A percentile compares a stretch with the other conserved stretches of the same genome.
Conservation (phyloP, 1,140 invertebrate genomes). For the Apis florea region DNA sequence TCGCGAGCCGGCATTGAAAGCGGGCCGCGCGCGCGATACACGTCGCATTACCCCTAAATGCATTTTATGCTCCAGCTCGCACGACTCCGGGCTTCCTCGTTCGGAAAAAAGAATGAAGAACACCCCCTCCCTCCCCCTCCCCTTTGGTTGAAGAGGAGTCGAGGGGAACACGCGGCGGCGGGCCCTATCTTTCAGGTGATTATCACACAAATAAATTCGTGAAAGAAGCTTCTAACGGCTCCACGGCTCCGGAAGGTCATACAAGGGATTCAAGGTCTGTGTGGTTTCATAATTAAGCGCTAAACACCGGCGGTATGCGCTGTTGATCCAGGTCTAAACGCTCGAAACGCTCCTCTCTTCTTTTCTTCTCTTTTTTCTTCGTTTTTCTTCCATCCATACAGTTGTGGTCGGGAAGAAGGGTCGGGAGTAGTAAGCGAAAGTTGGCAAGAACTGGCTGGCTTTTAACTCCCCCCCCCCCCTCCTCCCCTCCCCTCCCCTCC, state of each 20-base stretch:
- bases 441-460: background rate
- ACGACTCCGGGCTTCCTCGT: slow-evolving; percentile 48
- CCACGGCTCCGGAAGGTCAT: slow-evolving; percentile 59
- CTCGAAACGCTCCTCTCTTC: background rate
- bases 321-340: slow-evolving; percentile 22
- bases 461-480: background rate
- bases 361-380: background rate
- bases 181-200: slow-evolving; percentile 71
- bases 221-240: slow-evolving; percentile 68
- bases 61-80: slow-evolving; percentile 58
- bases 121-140: background rate
- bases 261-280: slow-evolving; percentile 48
- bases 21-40: slow-evolving; percentile 57
- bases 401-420: too few species aligned
- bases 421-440: background rate
- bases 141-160: slow-evolving; percentile 30
- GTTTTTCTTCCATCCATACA: background rate
- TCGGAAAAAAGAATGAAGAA: slow-evolving; percentile 55
- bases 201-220: slow-evolving; percentile 76
- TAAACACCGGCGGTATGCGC: slow-evolving; percentile 51
- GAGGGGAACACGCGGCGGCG: slow-evolving; percentile 20
- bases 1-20: slow-evolving; percentile 63
- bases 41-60: slow-evolving; percentile 72
- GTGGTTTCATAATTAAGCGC: slow-evolving; percentile 59
- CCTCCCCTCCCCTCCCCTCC: too few species aligned